These are phyloP conservation scores for Melitaea cinxia DNA, from an alignment of 1,140 invertebrate species.

Conservation along the genomic window DNA sequence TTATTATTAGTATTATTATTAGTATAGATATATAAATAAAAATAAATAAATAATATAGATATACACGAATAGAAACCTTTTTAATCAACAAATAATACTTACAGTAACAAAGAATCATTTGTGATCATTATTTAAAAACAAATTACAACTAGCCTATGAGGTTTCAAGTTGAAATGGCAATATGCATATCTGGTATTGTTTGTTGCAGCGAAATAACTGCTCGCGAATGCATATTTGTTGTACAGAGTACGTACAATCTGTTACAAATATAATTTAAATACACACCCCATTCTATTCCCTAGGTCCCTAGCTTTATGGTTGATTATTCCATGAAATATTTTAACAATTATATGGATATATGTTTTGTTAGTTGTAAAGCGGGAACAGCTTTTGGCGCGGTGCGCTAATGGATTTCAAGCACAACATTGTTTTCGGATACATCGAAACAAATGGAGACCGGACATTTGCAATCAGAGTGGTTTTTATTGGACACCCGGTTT, in stretches of 20 bases:
- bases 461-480: slow-evolving; percentile 50
- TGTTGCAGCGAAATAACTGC: slow-evolving; percentile 51
- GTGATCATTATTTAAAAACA: slow-evolving; percentile 3
- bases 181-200: slow-evolving; percentile 55
- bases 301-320: neutral
- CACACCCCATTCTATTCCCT: slow-evolving; percentile 10
- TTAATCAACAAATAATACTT: no score
- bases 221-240: slow-evolving; percentile 55
- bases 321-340: slow-evolving; percentile 3
- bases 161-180: slow-evolving; percentile 35
- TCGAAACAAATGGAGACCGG: slow-evolving; percentile 63
- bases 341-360: slow-evolving; percentile 4
- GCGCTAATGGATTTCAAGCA: slow-evolving; percentile 69
- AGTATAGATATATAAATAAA: no score
- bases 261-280: neutral
- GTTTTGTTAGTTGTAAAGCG: slow-evolving; percentile 26
- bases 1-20: no score
- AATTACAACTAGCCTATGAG: slow-evolving; percentile 29
- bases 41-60: no score
- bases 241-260: slow-evolving; percentile 9
- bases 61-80: no score
- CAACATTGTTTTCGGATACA: slow-evolving; percentile 70
- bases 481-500: slow-evolving; percentile 45
- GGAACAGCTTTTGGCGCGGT: slow-evolving; percentile 52
- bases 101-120: no score